phyloP scores from a whole-genome alignment of 2,888 invertebrate genomes.

The Dynastes grantii region DNA sequence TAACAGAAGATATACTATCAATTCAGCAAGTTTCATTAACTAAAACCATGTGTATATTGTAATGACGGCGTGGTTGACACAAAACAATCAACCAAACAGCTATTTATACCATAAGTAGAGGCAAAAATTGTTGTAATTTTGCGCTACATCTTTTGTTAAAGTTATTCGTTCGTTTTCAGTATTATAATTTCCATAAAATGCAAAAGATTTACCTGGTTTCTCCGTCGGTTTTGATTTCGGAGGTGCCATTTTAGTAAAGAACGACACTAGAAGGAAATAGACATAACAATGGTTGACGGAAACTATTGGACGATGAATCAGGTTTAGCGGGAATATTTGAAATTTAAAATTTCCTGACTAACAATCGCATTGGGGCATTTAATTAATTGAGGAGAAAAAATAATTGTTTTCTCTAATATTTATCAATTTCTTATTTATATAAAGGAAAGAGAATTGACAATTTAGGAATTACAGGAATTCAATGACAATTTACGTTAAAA shows the following conservation, averaged over 20 bases:
- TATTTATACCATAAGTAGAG: neutral
- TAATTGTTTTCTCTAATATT: too few relatives aligned
- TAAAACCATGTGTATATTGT: slow-evolving; percentile 7
- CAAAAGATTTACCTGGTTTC: slow-evolving; percentile 81
- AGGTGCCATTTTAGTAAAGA: slow-evolving; percentile 83
- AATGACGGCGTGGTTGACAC: slow-evolving; percentile 60
- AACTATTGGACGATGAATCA: neutral
- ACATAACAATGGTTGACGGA: slow-evolving; percentile 55
- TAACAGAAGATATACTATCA: neutral
- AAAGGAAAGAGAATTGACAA: too few relatives aligned
- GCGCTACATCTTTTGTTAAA: neutral
- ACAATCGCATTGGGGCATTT: too few relatives aligned
- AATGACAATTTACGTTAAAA: neutral
- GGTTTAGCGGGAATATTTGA: slow-evolving; percentile 37
- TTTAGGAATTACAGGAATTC: too few relatives aligned
- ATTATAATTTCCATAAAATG: slow-evolving; percentile 6
- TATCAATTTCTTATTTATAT: too few relatives aligned
- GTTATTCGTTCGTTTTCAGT: neutral
- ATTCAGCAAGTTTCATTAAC: neutral
- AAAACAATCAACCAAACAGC: slow-evolving; percentile 20
- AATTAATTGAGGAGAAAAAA: too few relatives aligned
- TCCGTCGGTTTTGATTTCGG: slow-evolving; percentile 86
- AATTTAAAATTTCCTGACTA: slow-evolving; percentile 1
- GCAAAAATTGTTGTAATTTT: slow-evolving; percentile 4
- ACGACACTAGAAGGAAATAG: slow-evolving; percentile 65